A percentile compares a stretch with the other conserved stretches of the same genome.
phyloP scores from a whole-genome alignment of 2,113 vertebrate species.

The Sclerurus mexicanus region DNA sequence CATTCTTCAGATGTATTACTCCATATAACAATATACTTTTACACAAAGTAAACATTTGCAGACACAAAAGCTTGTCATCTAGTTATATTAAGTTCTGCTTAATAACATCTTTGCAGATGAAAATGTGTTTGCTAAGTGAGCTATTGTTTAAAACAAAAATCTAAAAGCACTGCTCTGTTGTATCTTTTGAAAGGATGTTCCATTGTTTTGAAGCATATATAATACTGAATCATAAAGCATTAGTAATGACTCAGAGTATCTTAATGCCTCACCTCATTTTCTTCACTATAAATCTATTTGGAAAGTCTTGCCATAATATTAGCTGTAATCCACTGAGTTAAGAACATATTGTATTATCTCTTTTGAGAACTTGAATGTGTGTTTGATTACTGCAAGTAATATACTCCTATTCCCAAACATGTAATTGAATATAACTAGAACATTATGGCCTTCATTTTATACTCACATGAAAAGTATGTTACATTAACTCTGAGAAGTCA shows the following conservation, averaged over 20 bases:
- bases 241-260: background rate
- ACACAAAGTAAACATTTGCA: background rate
- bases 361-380: background rate
- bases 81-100: background rate
- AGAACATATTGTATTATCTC: background rate
- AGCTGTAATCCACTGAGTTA: background rate
- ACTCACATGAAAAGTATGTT: background rate
- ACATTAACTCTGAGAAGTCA: background rate
- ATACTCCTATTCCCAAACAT: background rate
- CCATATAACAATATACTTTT: background rate
- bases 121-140: background rate
- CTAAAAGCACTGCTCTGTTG: background rate
- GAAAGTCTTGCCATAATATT: background rate
- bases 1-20: background rate
- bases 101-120: background rate
- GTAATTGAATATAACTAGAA: background rate
- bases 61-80: background rate
- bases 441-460: background rate
- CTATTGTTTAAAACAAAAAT: background rate
- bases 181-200: background rate
- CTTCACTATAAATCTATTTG: background rate
- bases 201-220: background rate
- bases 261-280: background rate
- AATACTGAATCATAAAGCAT: background rate
- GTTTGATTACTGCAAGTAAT: background rate